Conservation (phyloP, 2,797 vertebrate genomes). For the Lophura swinhoii region DNA sequence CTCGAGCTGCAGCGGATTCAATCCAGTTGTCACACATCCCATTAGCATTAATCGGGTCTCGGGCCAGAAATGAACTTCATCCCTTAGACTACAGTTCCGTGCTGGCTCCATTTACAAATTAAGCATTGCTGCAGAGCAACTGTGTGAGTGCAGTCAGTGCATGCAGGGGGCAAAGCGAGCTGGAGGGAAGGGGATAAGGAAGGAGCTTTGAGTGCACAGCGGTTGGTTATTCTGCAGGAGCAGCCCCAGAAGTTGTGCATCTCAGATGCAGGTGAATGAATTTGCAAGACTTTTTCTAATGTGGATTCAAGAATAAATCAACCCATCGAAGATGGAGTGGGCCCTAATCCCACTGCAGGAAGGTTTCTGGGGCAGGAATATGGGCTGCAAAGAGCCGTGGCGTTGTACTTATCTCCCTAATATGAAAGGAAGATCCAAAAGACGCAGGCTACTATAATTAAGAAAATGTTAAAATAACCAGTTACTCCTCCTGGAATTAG, state of each 20-base stretch:
- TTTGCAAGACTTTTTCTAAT: rapidly evolving
- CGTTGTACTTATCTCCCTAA: not conserved
- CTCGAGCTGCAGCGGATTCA: not conserved
- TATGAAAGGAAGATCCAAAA: not conserved
- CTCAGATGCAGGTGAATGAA: rapidly evolving
- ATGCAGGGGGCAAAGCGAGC: not conserved
- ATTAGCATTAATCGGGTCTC: not conserved
- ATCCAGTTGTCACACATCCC: not conserved
- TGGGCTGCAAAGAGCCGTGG: not conserved
- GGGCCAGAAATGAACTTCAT: not conserved
- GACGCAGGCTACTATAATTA: not conserved
- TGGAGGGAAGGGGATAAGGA: rapidly evolving
- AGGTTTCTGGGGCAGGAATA: too few relatives aligned
- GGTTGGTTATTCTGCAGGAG: not conserved
- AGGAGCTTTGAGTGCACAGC: not conserved
- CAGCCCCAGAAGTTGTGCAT: not conserved
- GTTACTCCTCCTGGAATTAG: not conserved
- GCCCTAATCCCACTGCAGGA: not conserved
- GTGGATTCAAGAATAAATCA: not conserved
- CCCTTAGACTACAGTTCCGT: not conserved
- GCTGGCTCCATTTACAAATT: not conserved
- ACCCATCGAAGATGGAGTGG: not conserved
- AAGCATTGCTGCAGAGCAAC: not conserved
- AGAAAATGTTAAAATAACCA: not conserved
- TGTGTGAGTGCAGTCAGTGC: rapidly evolving